A percentile compares a stretch with the other conserved stretches of the same genome.
Conservation (phyloP, 2,888 invertebrate genomes). For the Macrophya alboannulata region DNA sequence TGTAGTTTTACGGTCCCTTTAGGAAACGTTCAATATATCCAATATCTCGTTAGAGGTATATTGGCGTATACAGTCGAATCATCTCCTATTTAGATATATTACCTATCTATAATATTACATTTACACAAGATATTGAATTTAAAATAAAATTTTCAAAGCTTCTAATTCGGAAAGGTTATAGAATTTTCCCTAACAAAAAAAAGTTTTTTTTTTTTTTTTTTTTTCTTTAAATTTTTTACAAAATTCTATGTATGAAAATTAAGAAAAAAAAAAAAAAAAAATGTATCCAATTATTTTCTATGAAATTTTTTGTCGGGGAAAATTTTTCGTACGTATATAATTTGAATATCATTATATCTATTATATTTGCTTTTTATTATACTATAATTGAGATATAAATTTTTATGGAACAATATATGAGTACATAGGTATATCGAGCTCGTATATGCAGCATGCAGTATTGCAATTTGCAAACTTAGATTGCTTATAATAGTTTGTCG, state of each 20-base stretch:
- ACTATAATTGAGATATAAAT: background rate
- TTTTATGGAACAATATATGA: background rate
- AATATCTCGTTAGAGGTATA: background rate
- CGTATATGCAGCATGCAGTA: background rate
- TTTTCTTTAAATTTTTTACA: background rate
- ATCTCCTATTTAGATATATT: background rate
- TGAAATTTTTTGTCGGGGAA: background rate
- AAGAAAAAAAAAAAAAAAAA: background rate
- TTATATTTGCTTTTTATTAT: background rate
- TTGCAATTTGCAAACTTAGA: slow-evolving; percentile 38
- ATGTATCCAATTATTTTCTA: background rate
- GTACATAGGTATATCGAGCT: background rate
- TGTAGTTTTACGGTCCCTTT: background rate
- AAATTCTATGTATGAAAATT: background rate
- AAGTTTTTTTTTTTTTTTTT: background rate
- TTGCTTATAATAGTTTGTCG: slow-evolving; percentile 17
- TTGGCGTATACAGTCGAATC: background rate
- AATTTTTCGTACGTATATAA: background rate
- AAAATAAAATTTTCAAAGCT: background rate
- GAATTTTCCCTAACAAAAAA: background rate
- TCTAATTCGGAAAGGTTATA: background rate
- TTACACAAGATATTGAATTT: background rate
- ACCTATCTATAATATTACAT: background rate
- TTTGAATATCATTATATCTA: background rate
- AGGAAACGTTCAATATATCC: background rate